Conservation (phyloP, 2,888 invertebrate species). For the Argyra leucocephala region DNA sequence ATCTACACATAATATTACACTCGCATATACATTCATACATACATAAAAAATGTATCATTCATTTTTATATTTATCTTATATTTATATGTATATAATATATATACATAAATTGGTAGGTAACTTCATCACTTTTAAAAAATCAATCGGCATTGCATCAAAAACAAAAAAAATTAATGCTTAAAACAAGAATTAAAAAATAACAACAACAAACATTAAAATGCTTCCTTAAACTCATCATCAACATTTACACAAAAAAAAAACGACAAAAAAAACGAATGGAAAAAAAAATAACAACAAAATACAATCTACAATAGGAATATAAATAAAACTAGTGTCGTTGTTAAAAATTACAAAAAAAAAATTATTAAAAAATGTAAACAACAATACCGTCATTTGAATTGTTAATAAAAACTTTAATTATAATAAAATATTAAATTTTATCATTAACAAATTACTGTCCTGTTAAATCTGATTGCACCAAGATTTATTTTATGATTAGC, state of each 20-base stretch:
- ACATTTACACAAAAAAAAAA: neutral
- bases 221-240: neutral
- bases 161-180: neutral
- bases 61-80: too few relatives aligned
- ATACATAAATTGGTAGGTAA: neutral
- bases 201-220: neutral
- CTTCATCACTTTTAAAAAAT: conserved; percentile 5
- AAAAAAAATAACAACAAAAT: neutral
- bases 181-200: neutral
- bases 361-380: neutral
- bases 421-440: too few relatives aligned
- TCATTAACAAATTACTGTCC: too few relatives aligned
- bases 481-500: too few relatives aligned
- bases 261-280: neutral
- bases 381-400: neutral
- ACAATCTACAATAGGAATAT: neutral
- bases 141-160: neutral
- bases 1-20: too few relatives aligned
- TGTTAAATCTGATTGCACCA: too few relatives aligned
- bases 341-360: neutral
- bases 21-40: too few relatives aligned
- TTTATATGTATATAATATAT: too few relatives aligned
- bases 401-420: too few relatives aligned
- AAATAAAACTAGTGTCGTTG: neutral
- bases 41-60: too few relatives aligned